These are phyloP conservation scores for Ichneumon xanthorius DNA, from an alignment of 2,888 invertebrate genomes.

Conservation along the genomic window DNA sequence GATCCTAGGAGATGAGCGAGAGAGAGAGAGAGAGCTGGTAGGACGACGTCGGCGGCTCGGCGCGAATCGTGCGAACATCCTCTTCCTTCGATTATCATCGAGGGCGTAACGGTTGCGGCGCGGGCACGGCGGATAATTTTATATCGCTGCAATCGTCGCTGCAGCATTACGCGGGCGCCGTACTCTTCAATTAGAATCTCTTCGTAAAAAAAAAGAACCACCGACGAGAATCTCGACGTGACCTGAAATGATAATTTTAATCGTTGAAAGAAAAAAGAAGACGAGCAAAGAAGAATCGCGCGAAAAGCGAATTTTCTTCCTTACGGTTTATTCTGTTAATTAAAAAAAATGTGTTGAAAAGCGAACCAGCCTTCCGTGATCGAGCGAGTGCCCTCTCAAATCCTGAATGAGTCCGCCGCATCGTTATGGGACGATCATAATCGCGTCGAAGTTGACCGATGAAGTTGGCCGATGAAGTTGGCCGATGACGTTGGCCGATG, in stretches of 20 bases:
- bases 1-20: slow-evolving; percentile 32
- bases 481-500: no score
- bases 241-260: no score
- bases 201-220: not conserved
- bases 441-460: slow-evolving; percentile 57
- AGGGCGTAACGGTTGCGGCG: slow-evolving; percentile 24
- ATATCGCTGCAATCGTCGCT: slow-evolving; percentile 14
- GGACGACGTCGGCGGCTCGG: slow-evolving; percentile 37
- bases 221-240: no score
- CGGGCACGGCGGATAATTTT: slow-evolving; percentile 10
- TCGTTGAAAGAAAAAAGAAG: not conserved
- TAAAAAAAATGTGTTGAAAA: not conserved
- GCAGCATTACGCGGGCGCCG: not conserved
- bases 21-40: not conserved
- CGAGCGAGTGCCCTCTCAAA: not conserved
- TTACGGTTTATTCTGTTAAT: no score
- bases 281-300: no score
- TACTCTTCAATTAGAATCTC: not conserved
- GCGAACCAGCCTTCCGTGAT: not conserved
- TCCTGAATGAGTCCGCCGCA: not conserved
- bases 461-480: no score
- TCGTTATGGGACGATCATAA: slow-evolving; percentile 19
- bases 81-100: slow-evolving; percentile 73
- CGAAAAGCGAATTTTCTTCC: no score
- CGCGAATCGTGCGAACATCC: slow-evolving; percentile 76